Conservation (phyloP, 1,140 invertebrate species). For the Drosophila sp. region DNA sequence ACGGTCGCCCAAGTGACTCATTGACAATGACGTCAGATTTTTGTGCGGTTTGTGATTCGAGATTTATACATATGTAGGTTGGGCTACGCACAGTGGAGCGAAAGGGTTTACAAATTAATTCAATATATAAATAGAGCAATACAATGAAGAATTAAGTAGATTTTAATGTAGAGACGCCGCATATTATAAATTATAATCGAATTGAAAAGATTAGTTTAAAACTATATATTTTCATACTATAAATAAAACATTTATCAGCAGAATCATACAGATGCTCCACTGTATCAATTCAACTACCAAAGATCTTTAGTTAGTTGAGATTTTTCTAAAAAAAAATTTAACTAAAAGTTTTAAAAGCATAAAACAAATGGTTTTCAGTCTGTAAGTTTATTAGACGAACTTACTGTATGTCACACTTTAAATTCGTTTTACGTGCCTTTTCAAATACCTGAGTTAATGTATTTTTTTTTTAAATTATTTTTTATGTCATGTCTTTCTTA, state of each 20-base stretch:
- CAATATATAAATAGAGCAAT: no score
- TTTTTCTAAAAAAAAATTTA: no score
- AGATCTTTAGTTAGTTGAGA: no score
- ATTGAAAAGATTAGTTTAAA: no score
- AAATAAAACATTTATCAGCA: no score
- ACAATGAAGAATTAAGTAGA: no score
- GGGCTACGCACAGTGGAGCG: slow-evolving; percentile 3
- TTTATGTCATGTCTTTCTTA: neutral
- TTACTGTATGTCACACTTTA: neutral
- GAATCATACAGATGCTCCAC: no score
- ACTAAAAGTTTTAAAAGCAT: neutral
- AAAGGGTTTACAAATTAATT: neutral
- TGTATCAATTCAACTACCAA: no score
- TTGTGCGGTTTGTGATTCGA: slow-evolving; percentile 11
- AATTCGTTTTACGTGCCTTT: neutral
- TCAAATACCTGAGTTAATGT: neutral
- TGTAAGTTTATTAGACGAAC: neutral
- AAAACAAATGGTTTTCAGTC: neutral
- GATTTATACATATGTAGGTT: slow-evolving; percentile 13
- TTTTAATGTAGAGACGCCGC: no score
- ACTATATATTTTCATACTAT: no score
- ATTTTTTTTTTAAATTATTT: neutral
- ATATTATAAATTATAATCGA: no score
- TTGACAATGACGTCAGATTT: slow-evolving; percentile 44
- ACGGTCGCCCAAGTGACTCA: slow-evolving; percentile 44